phyloP scores from a whole-genome alignment of 1,140 invertebrate species.

The Lucilia cuprina region DNA sequence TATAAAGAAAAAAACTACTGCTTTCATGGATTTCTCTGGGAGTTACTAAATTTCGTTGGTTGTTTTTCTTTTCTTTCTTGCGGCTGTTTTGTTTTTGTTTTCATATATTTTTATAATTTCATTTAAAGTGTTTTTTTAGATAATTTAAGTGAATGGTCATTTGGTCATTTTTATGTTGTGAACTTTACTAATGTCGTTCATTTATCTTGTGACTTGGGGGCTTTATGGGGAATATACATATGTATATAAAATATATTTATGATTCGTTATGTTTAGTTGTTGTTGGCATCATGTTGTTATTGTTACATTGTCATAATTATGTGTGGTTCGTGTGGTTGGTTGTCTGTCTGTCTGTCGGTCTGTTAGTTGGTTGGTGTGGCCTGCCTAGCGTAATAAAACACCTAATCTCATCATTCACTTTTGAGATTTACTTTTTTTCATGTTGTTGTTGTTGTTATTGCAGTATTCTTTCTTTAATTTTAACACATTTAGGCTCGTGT shows the following conservation, averaged over 20 bases:
- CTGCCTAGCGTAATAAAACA: not conserved
- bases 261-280: slow-evolving; percentile 29
- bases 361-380: not conserved
- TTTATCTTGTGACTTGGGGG: slow-evolving; percentile 7
- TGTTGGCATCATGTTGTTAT: slow-evolving; percentile 53
- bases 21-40: not conserved
- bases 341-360: not conserved
- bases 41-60: not conserved
- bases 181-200: slow-evolving; percentile 33
- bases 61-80: not conserved
- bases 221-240: not conserved
- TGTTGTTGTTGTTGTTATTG: not conserved
- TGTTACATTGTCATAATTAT: slow-evolving; percentile 60
- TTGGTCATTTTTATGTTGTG: slow-evolving; percentile 20
- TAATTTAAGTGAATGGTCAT: not conserved
- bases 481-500: slow-evolving; percentile 9
- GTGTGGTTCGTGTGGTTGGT: slow-evolving; percentile 41
- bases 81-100: too few relatives aligned
- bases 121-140: not conserved
- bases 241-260: not conserved
- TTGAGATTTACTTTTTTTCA: not conserved
- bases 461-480: not conserved
- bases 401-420: slow-evolving; percentile 20
- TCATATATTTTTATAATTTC: not conserved
- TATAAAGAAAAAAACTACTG: not conserved